Base-by-base conservation (phyloP, 1,140 invertebrate genomes). In the Meloidogyne floridensis region DNA sequence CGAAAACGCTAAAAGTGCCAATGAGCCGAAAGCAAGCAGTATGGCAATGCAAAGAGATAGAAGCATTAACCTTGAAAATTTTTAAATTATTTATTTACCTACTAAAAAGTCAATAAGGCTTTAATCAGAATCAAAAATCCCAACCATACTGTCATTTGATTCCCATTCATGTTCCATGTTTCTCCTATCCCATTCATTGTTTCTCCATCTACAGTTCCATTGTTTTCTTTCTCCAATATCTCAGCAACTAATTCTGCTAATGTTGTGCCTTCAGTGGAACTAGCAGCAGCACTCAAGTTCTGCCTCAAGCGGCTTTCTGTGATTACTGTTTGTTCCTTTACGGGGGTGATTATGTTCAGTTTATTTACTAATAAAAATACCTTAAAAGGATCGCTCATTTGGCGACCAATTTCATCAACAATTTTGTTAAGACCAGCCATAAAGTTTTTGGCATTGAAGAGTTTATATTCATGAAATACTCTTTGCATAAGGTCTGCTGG, bases 361-460 rank as follows among this genome's bases (percentile, higher is more conserved):
- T 82, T 15, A 20, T 18, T 81, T 81, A 80, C 6, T 15, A 0
- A 15, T 8, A 69, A 69, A 51, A 72, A n/a, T 6, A 79, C 82
- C 75, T 83, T 83, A 59, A 83, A 83, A 5, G 85, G 83, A 81
- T 88, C 85, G 51, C 65, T 42, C 81, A 87, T 86, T 82, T 88
- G 75, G 13, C 80, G 75, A 5, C 86, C 86, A 65, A 87, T 87
- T 77, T 88, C 86, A 56, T 88, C 82, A 32, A 87, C 81, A 43
- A 88, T 87, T 59, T 87, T 87, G 77, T 87, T 87, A 11, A 87
- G 76, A 18, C 80, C 86, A 20, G 87, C 86, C 87, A 88, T 87
- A 74, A 85, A 87, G 51, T 87, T 87, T 59, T 88, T 84, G 5
- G 83, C 87, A 71, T 85, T 85, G 72, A 87, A 87, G 7, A 88